These are phyloP conservation scores for Phenganax subtilis DNA, from an alignment of 92 coral and sea anemone genomes.

Conservation along the genomic window DNA sequence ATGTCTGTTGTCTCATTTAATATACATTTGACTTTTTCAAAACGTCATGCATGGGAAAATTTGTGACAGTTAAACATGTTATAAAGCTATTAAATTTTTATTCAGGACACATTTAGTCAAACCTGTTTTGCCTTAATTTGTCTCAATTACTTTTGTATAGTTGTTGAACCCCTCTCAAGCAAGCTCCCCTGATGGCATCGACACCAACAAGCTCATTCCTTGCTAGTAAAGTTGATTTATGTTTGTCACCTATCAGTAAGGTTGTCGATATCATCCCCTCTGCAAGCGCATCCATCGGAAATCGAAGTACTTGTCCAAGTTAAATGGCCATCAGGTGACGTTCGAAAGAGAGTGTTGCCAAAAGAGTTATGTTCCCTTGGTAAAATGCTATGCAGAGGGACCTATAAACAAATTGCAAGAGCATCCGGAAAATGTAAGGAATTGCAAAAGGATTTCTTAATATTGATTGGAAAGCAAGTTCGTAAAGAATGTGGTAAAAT, in stretches of 20 bases:
- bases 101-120: not conserved
- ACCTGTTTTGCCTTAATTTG: not conserved
- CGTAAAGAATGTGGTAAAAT: constrained; percentile 46
- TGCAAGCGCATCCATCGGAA: not conserved
- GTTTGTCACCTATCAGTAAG: not conserved
- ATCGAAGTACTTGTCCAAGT: not conserved
- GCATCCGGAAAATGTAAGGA: constrained; percentile 47
- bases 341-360: not conserved
- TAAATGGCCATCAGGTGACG: not conserved
- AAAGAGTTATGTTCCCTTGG: constrained; percentile 34
- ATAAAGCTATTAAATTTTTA: no score
- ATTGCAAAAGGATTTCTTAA: constrained; percentile 45
- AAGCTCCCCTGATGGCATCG: not conserved
- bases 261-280: not conserved
- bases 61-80: not conserved
- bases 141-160: not conserved
- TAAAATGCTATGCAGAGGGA: constrained; percentile 55
- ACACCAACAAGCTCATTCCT: not conserved
- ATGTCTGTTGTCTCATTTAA: not conserved
- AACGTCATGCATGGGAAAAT: no score
- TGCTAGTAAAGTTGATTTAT: not conserved
- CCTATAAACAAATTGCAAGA: constrained; percentile 58
- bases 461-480: constrained; percentile 45
- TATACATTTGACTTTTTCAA: no score
- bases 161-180: not conserved